Conservation (phyloP, 2,797 vertebrate genomes). For the Pachyuromys duprasi region DNA sequence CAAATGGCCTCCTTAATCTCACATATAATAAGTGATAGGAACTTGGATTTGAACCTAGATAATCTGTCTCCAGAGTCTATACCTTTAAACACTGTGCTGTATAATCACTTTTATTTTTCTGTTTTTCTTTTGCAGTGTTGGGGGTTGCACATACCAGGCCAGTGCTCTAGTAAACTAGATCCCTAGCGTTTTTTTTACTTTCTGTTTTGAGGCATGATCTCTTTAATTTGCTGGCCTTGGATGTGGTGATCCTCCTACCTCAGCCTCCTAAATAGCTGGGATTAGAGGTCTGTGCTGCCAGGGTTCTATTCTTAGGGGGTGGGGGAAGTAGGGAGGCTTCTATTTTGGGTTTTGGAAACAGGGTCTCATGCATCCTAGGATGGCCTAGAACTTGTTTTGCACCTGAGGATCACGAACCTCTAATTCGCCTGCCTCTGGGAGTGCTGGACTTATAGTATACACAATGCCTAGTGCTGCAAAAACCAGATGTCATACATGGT, state of each 20-base stretch:
- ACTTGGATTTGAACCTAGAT: slow-evolving; percentile 27
- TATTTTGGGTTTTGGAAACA: background rate
- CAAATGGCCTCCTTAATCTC: background rate
- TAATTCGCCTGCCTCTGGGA: background rate
- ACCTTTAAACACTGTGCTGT: slow-evolving; percentile 22
- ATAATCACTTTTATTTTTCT: background rate
- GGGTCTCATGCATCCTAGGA: background rate
- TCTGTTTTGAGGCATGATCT: background rate
- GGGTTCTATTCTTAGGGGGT: background rate
- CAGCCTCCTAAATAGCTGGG: background rate
- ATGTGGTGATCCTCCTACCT: background rate
- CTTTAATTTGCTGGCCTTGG: background rate
- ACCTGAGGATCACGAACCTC: background rate
- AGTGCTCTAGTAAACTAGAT: background rate
- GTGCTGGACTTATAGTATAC: background rate
- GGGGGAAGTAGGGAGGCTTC: background rate
- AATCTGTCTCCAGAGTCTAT: background rate
- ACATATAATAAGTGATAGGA: background rate
- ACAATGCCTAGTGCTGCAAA: background rate
- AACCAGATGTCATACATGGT: background rate
- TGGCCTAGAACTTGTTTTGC: background rate
- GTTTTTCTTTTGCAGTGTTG: background rate
- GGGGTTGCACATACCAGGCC: background rate
- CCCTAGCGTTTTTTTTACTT: slow-evolving; percentile 23
- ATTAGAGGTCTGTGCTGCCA: background rate